A percentile compares a stretch with the other conserved stretches of the same genome.
Evolutionary conservation across 2,888 invertebrate genomes (phyloP).

Genomic region (Chloromyia formosa): DNA sequence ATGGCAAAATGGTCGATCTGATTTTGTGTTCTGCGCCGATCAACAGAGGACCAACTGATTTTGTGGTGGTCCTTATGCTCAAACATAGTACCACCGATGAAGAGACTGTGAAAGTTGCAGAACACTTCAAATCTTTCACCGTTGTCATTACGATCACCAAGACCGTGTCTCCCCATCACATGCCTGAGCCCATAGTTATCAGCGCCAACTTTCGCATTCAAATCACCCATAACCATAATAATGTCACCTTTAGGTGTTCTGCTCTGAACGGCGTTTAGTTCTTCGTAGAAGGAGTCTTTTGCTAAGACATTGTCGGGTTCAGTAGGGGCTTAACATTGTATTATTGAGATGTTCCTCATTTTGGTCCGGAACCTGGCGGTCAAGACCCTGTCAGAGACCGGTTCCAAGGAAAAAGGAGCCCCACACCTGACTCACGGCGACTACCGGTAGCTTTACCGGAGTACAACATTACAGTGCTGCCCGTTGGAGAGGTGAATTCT

Average conservation of each 20-base stretch:
- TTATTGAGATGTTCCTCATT: slow-evolving; percentile 9
- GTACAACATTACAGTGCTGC: not conserved
- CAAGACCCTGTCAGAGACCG: not conserved
- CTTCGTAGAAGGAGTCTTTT: not conserved
- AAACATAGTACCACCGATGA: slow-evolving; percentile 6
- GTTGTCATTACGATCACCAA: slow-evolving; percentile 11
- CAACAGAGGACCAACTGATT: not conserved
- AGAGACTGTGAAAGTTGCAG: not conserved
- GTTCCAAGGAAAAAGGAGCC: not conserved
- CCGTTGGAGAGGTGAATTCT: not conserved
- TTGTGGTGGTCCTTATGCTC: not conserved
- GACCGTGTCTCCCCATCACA: slow-evolving; percentile 10
- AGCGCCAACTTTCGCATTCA: slow-evolving; percentile 13
- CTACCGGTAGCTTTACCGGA: not conserved
- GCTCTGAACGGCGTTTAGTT: not conserved
- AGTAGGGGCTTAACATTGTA: not conserved
- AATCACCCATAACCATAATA: slow-evolving; percentile 4
- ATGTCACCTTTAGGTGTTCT: not conserved
- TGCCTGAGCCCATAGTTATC: not conserved
- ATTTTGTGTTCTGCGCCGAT: not conserved
- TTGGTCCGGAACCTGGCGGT: not conserved
- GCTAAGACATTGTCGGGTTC: not conserved
- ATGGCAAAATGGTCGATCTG: slow-evolving; percentile 8
- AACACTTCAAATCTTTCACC: not conserved
- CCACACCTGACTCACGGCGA: no score